These are phyloP conservation scores for Geophilus truncorum DNA, from an alignment of 2,888 invertebrate genomes.

Conservation along the genomic window DNA sequence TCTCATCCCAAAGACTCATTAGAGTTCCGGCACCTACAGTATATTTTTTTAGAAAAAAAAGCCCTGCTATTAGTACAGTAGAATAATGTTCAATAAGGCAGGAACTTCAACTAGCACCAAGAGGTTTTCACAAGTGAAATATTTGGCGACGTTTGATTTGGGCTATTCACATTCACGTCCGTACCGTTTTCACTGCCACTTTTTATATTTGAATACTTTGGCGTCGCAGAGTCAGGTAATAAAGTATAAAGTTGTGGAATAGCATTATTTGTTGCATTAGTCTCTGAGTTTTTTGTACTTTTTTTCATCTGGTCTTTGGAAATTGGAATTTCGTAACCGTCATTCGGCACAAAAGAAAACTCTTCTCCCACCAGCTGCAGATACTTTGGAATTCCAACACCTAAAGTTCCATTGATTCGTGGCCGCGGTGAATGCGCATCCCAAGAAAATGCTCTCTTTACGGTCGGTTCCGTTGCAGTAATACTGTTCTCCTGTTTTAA, in stretches of 20 bases:
- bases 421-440: slow-evolving; percentile 3
- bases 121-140: background rate
- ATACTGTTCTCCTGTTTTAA: background rate
- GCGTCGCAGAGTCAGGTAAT: background rate
- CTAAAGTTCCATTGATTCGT: background rate
- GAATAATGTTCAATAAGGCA: too few species aligned
- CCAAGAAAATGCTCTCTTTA: slow-evolving; percentile 3
- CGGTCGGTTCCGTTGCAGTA: slow-evolving; percentile 8
- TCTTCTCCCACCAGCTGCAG: slow-evolving; percentile 40
- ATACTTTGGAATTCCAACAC: slow-evolving; percentile 38
- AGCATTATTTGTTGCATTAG: background rate
- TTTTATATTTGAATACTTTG: background rate
- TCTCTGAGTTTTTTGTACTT: background rate
- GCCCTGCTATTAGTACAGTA: too few species aligned
- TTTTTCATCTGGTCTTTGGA: slow-evolving; percentile 10
- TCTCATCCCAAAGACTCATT: too few species aligned
- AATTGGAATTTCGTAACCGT: slow-evolving; percentile 31
- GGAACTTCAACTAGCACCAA: slow-evolving; percentile 5
- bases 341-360: background rate
- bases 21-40: too few species aligned
- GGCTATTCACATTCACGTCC: background rate
- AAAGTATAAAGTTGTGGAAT: background rate
- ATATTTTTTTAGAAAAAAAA: too few species aligned
- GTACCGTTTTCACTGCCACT: background rate
- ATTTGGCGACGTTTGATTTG: background rate